phyloP scores from a whole-genome alignment of 1,140 invertebrate genomes.

The Papilio dardanus region DNA sequence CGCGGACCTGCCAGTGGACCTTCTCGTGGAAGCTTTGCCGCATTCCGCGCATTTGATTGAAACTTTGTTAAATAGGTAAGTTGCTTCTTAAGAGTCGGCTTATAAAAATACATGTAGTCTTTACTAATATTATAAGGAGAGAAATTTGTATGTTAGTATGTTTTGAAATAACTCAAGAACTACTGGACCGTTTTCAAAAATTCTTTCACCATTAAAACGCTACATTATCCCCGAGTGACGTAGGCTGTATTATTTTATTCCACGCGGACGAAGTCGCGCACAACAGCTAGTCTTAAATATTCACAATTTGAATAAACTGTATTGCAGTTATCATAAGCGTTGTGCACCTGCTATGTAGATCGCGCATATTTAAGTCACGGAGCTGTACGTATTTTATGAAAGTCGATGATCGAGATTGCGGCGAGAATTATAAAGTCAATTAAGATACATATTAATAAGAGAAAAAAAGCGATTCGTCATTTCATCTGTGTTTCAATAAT shows the following conservation, averaged over 20 bases:
- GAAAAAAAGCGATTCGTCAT: background rate
- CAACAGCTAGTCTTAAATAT: too few relatives aligned
- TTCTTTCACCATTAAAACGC: too few relatives aligned
- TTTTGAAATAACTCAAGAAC: too few relatives aligned
- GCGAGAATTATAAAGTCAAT: constrained; percentile 12
- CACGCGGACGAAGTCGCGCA: too few relatives aligned
- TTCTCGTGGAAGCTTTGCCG: constrained; percentile 93
- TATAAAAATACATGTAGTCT: too few relatives aligned
- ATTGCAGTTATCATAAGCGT: background rate
- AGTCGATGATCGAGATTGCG: background rate
- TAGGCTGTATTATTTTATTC: too few relatives aligned
- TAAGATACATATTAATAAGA: constrained; percentile 1
- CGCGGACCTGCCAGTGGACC: constrained; percentile 91
- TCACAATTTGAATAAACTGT: background rate
- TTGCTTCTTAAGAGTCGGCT: too few relatives aligned
- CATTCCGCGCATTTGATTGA: constrained; percentile 93
- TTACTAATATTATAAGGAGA: too few relatives aligned
- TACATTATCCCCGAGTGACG: too few relatives aligned
- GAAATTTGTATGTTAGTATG: too few relatives aligned
- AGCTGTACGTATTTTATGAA: background rate
- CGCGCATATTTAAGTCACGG: background rate
- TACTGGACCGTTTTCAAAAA: too few relatives aligned
- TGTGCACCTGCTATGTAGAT: constrained; percentile 3
- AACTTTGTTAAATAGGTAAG: constrained; percentile 90
- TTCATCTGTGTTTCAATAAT: background rate